Percentiles rank a stretch among this genome's conserved stretches.
Conservation (phyloP, 2,113 vertebrate genomes). For the Corythaeola cristata region DNA sequence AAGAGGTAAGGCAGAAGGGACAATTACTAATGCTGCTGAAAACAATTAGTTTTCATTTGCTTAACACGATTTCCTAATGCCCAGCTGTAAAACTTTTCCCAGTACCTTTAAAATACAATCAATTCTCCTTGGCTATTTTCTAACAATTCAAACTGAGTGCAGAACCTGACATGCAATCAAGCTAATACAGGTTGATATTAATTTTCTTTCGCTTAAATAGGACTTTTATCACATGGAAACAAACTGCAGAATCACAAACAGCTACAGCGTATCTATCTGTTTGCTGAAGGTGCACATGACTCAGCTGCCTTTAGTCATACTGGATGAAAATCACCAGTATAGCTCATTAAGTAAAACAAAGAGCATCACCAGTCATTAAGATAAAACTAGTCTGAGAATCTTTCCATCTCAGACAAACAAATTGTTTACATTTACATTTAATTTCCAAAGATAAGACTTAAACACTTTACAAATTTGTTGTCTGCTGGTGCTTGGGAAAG, state of each 20-base stretch:
- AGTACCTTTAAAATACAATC: constrained; percentile 74
- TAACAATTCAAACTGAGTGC: constrained; percentile 73
- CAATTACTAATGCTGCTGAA: constrained; percentile 56
- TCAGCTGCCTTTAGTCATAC: not conserved
- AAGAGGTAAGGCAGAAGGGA: constrained; percentile 38
- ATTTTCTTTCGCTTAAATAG: constrained; percentile 79
- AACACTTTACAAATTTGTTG: not conserved
- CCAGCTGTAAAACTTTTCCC: constrained; percentile 71
- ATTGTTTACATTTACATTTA: not conserved
- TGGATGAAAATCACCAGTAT: not conserved
- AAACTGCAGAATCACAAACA: constrained; percentile 48
- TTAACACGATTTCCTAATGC: constrained; percentile 67
- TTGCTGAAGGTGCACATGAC: not conserved
- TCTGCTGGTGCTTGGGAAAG: not conserved
- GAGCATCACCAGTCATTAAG: not conserved
- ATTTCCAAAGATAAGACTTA: not conserved
- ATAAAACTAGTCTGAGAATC: not conserved
- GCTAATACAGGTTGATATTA: constrained; percentile 72
- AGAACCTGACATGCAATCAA: constrained; percentile 69
- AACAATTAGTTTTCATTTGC: constrained; percentile 76
- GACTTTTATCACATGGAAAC: constrained; percentile 67
- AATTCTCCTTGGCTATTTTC: constrained; percentile 69
- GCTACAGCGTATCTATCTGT: constrained; percentile 26
- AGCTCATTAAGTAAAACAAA: not conserved
- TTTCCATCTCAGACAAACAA: not conserved